A percentile compares a stretch with the other conserved stretches of the same genome.
Conservation (phyloP, 2,888 invertebrate genomes). For the Ornithoptera priamus region DNA sequence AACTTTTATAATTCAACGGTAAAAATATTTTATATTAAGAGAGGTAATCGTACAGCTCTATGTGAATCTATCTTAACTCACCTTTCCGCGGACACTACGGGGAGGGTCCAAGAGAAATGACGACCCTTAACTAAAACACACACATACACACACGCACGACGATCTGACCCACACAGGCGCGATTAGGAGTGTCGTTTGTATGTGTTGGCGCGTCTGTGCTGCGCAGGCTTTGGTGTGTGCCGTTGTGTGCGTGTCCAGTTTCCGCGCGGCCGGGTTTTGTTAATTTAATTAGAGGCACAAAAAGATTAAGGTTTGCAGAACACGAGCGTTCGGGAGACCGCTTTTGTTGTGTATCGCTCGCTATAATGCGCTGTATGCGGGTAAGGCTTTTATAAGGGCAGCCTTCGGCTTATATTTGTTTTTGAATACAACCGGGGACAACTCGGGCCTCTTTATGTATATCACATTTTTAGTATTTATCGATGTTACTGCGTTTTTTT, state of each 20-base stretch:
- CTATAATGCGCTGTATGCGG: conserved; percentile 32
- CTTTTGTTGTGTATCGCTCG: conserved; percentile 64
- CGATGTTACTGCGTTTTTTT: too few relatives aligned
- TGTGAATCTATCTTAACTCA: conserved; percentile 69
- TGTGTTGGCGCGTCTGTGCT: conserved; percentile 46
- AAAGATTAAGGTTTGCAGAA: conserved; percentile 76
- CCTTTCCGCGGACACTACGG: conserved; percentile 80
- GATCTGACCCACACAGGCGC: conserved; percentile 55
- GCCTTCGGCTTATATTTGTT: conserved; percentile 14
- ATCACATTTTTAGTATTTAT: neutral
- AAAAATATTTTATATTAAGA: too few relatives aligned
- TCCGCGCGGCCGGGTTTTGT: conserved; percentile 77
- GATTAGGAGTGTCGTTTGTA: conserved; percentile 40
- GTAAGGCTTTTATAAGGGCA: conserved; percentile 15
- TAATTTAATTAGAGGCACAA: conserved; percentile 81
- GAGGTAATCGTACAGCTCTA: conserved; percentile 46
- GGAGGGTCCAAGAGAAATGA: conserved; percentile 81
- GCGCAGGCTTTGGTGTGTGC: conserved; percentile 39
- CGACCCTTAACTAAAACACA: conserved; percentile 81
- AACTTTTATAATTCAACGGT: too few relatives aligned
- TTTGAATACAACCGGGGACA: conserved; percentile 8
- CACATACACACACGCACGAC: conserved; percentile 66
- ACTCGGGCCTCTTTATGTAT: neutral
- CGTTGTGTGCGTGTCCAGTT: conserved; percentile 73
- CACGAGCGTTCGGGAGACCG: conserved; percentile 70